Percentiles rank a stretch among this genome's conserved stretches.
Evolutionary conservation across 2,797 vertebrate genomes (phyloP).

Genomic region (Halcyon smyrnensis): DNA sequence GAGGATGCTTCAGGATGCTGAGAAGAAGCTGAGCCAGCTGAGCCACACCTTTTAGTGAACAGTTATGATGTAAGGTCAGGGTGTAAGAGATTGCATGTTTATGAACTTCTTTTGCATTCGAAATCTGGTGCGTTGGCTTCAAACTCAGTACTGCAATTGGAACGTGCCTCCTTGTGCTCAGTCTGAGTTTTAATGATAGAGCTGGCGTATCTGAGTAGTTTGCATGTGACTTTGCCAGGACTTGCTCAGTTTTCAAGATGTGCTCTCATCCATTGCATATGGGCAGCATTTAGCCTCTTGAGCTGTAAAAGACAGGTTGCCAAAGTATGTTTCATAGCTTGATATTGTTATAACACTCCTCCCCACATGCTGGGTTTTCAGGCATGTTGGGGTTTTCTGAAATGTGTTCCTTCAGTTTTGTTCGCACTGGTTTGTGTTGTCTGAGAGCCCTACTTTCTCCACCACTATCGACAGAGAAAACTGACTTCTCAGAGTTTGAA

Average conservation of each 20-base stretch:
- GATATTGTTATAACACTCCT: conserved; percentile 9
- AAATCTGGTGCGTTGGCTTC: background rate
- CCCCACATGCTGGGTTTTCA: background rate
- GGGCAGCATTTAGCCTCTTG: conserved; percentile 29
- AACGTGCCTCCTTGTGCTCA: background rate
- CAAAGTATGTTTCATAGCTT: conserved; percentile 20
- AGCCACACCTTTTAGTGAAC: background rate
- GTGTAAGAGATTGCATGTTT: background rate
- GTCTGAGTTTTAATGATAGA: background rate
- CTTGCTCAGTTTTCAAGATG: conserved; percentile 30
- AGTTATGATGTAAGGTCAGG: background rate
- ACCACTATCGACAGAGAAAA: background rate
- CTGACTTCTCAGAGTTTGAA: background rate
- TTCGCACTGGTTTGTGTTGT: background rate
- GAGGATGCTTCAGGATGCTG: background rate
- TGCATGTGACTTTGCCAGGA: conserved; percentile 27
- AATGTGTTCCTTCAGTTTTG: conserved; percentile 9
- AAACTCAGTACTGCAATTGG: background rate
- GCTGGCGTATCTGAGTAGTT: background rate
- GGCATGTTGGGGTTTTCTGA: background rate
- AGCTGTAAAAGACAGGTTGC: background rate
- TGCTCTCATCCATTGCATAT: conserved; percentile 20
- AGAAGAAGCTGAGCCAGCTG: background rate
- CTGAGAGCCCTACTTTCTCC: background rate
- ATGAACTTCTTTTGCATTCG: background rate